phyloP scores from a whole-genome alignment of 2,888 invertebrate genomes.

The Gymnocheta viridis region DNA sequence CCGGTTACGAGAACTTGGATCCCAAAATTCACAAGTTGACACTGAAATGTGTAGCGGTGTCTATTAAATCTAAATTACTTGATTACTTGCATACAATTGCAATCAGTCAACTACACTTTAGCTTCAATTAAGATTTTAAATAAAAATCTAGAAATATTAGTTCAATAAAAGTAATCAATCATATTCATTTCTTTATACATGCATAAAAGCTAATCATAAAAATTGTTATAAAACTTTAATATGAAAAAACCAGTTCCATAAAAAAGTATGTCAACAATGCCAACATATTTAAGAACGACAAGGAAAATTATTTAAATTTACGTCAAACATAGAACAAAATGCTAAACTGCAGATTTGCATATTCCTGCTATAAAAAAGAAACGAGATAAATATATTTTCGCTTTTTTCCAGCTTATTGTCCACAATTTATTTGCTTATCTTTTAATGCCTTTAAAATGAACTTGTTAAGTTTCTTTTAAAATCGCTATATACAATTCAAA shows the following conservation, averaged over 20 bases:
- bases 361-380: not conserved
- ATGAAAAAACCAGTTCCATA: not conserved
- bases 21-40: no score
- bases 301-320: not conserved
- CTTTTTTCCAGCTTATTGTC: constrained; percentile 2
- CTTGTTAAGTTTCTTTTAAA: not conserved
- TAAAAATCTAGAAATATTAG: not conserved
- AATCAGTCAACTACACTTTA: no score
- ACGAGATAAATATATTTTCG: not conserved
- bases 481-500: constrained; percentile 46
- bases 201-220: not conserved
- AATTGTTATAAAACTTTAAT: not conserved
- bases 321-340: no score
- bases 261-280: no score
- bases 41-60: no score
- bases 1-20: no score
- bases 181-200: not conserved
- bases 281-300: not conserved
- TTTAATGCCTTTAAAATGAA: constrained; percentile 58
- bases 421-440: constrained; percentile 50
- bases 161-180: constrained; percentile 21
- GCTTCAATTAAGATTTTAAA: no score
- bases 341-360: not conserved
- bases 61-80: no score
- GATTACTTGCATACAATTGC: no score